Evolutionary conservation across 2,113 vertebrate genomes (phyloP).

Genomic region (Gnathonemus longibarbis): DNA sequence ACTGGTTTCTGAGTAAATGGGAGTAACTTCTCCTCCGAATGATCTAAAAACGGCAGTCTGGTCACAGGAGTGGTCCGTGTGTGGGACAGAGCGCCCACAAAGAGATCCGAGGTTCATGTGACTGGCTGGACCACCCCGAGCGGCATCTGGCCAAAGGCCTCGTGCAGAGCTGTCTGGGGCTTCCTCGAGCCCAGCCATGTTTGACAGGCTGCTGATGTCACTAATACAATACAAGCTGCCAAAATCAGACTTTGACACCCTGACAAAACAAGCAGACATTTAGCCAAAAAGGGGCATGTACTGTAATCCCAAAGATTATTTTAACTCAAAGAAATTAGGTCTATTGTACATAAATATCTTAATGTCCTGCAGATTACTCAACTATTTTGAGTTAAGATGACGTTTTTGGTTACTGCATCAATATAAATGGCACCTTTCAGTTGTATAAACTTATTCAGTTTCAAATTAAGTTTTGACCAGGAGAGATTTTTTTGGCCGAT

Average conservation of each 20-base stretch:
- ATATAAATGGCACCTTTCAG: no score
- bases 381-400: no score
- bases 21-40: conserved; percentile 15
- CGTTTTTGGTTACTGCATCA: no score
- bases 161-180: no score
- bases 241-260: background rate
- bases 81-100: background rate
- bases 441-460: no score
- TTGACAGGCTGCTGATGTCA: background rate
- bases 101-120: background rate
- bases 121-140: background rate
- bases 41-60: background rate
- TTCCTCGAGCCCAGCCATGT: background rate
- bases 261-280: background rate
- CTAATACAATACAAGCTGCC: background rate
- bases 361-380: no score
- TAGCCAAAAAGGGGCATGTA: background rate
- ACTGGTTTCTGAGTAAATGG: conserved; percentile 22
- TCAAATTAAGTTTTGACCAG: no score
- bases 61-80: background rate
- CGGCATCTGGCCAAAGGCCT: background rate
- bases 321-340: no score
- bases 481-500: no score
- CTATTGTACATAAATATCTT: no score
- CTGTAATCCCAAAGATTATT: no score